These are phyloP conservation scores for Calameuta pallipes DNA, from an alignment of 2,888 invertebrate genomes.

Conservation along the genomic window DNA sequence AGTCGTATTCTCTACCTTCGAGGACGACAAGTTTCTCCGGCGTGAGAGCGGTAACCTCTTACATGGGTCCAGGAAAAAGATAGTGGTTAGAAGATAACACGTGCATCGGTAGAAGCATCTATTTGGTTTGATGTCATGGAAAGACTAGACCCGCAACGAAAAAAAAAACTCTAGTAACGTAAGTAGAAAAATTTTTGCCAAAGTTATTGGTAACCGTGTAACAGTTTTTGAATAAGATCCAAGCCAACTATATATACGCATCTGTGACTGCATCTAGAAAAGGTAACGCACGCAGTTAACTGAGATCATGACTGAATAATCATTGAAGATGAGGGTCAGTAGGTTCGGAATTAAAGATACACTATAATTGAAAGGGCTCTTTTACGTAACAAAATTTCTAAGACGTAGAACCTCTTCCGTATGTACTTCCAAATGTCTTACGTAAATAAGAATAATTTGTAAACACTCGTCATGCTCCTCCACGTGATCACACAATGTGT, in stretches of 20 bases:
- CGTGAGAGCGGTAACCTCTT: slow-evolving; percentile 7
- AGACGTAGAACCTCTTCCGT: neutral
- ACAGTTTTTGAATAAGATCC: neutral
- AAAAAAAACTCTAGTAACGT: neutral
- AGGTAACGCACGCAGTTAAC: neutral
- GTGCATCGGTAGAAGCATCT: neutral
- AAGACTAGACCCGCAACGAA: neutral
- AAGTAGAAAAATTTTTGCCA: neutral
- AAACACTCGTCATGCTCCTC: neutral
- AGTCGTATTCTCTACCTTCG: neutral
- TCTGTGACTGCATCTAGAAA: neutral
- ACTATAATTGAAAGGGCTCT: neutral
- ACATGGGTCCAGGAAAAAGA: neutral
- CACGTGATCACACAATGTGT: neutral
- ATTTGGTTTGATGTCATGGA: neutral
- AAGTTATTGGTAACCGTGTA: neutral
- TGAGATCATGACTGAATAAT: neutral
- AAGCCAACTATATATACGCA: neutral
- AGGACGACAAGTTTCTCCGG: slow-evolving; percentile 2
- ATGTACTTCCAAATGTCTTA: neutral
- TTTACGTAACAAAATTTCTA: neutral
- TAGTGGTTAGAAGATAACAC: neutral
- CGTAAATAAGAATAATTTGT: neutral
- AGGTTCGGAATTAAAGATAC: neutral
- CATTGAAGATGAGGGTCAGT: neutral